Evolutionary conservation across 2,113 vertebrate species (phyloP).

Genomic region (Anguilla japonica): DNA sequence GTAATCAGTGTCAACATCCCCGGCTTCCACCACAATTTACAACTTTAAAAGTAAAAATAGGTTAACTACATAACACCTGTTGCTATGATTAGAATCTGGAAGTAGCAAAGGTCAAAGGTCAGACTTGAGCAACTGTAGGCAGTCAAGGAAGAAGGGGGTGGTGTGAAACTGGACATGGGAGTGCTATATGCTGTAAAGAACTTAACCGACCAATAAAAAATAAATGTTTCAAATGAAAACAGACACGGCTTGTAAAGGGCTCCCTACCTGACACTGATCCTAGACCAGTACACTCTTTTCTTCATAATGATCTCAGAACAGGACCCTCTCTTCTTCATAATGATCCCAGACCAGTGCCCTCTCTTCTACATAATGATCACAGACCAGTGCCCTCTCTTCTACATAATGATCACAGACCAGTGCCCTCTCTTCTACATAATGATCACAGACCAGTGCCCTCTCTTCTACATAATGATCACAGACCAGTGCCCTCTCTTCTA

Average conservation of each 20-base stretch:
- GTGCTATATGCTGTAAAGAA: neutral
- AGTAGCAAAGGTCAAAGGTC: constrained; percentile 40
- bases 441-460: too few species aligned
- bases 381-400: neutral
- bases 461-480: too few species aligned
- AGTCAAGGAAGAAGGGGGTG: neutral
- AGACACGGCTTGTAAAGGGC: neutral
- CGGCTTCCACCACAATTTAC: constrained; percentile 44
- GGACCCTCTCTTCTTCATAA: neutral
- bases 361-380: neutral
- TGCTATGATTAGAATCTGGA: constrained; percentile 58
- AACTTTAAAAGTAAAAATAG: constrained; percentile 62
- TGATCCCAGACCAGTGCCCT: neutral
- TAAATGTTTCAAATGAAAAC: neutral
- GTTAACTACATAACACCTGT: constrained; percentile 59
- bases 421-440: too few species aligned
- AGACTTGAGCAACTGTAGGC: constrained; percentile 54
- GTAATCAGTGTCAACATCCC: constrained; percentile 3
- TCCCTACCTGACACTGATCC: neutral
- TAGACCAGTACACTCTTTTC: neutral
- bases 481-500: too few species aligned
- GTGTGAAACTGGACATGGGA: neutral
- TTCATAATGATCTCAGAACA: neutral
- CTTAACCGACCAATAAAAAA: neutral
- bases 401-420: too few species aligned